Conservation (phyloP, 2,113 vertebrate species). For the Eurypyga helias region DNA sequence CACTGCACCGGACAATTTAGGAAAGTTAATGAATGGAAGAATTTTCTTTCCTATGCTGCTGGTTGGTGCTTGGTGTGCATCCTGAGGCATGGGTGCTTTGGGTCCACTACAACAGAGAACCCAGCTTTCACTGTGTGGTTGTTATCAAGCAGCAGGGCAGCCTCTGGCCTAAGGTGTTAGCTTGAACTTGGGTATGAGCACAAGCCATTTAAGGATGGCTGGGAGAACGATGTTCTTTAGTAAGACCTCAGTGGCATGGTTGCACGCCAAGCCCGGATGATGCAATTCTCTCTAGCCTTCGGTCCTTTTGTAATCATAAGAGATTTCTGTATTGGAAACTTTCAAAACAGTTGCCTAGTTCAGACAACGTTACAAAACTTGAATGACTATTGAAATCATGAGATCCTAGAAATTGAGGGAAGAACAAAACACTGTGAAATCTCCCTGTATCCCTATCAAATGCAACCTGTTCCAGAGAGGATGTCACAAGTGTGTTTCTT, state of each 20-base stretch:
- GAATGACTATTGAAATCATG: neutral
- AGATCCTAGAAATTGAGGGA: neutral
- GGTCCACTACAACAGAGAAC: neutral
- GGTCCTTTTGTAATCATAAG: conserved; percentile 35
- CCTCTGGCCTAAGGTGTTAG: neutral
- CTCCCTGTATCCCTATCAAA: neutral
- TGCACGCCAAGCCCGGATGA: neutral
- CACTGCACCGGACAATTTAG: neutral
- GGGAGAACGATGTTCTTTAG: neutral
- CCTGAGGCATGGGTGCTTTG: accelerated
- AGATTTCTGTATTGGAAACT: conserved; percentile 54
- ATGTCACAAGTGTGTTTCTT: neutral
- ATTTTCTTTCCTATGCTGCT: neutral
- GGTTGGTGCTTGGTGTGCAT: neutral
- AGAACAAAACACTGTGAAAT: neutral
- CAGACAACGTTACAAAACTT: neutral
- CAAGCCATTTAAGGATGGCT: neutral
- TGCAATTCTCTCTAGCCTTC: neutral
- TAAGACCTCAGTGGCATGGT: neutral
- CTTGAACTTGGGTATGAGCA: neutral
- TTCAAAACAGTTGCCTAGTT: conserved; percentile 51
- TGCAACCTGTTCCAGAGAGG: neutral
- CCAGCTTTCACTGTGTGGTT: neutral
- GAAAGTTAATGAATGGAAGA: neutral
- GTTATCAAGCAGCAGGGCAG: neutral